phyloP scores from a whole-genome alignment of 2,888 invertebrate genomes.

The Melangyna quadrimaculata region DNA sequence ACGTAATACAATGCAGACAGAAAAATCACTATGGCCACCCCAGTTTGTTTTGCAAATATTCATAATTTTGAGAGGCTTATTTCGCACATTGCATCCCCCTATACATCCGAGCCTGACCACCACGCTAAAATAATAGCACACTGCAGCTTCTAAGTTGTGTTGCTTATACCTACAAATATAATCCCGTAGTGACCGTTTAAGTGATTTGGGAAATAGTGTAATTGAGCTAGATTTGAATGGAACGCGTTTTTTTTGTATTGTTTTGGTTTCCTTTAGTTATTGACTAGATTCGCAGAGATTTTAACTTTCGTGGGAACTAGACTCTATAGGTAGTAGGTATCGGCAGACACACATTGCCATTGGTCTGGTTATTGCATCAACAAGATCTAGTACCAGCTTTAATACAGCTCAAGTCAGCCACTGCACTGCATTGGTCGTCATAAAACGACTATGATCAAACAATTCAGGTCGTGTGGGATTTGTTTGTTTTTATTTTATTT shows the following conservation, averaged over 20 bases:
- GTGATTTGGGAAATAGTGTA: slow-evolving; percentile 65
- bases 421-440: slow-evolving; percentile 22
- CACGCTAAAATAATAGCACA: neutral
- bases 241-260: slow-evolving; percentile 24
- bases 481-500: too few relatives aligned
- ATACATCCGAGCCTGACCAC: neutral
- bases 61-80: neutral
- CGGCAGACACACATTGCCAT: slow-evolving; percentile 27
- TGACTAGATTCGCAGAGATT: slow-evolving; percentile 27
- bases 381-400: neutral
- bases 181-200: slow-evolving; percentile 45
- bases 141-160: neutral
- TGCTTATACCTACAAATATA: neutral
- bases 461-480: slow-evolving; percentile 61
- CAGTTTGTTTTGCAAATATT: neutral
- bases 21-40: too few relatives aligned
- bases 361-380: slow-evolving; percentile 42
- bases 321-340: slow-evolving; percentile 41
- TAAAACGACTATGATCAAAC: slow-evolving; percentile 30
- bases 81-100: neutral
- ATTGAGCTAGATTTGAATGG: slow-evolving; percentile 69
- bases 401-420: neutral
- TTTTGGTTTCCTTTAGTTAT: neutral
- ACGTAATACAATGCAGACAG: too few relatives aligned
- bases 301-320: slow-evolving; percentile 62